Evolutionary conservation across 2,113 vertebrate species (phyloP).

Genomic region (Ophthalmolycus amberensis): DNA sequence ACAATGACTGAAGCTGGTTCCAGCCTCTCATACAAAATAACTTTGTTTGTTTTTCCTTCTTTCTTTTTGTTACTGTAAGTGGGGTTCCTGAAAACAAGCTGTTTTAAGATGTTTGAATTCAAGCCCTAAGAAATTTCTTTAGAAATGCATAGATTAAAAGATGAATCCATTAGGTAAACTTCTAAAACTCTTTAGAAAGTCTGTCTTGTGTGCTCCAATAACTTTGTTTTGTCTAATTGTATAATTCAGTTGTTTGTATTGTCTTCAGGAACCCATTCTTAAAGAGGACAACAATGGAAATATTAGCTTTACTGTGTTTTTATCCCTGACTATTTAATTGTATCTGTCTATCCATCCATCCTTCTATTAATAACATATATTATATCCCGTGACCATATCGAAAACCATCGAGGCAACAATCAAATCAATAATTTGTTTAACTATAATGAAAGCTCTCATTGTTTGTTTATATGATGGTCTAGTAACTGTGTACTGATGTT

Average conservation of each 20-base stretch:
- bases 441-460: background rate
- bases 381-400: background rate
- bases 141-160: background rate
- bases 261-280: background rate
- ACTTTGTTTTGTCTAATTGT: background rate
- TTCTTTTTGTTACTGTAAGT: background rate
- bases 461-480: background rate
- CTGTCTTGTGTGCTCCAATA: background rate
- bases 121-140: background rate
- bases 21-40: background rate
- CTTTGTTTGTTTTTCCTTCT: no score
- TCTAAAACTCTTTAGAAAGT: background rate
- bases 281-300: background rate
- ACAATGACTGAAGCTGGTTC: background rate
- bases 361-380: background rate
- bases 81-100: background rate
- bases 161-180: background rate
- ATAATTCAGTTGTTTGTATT: background rate
- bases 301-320: background rate
- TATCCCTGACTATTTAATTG: background rate
- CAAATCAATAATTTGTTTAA: background rate
- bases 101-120: background rate
- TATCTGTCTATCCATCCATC: background rate
- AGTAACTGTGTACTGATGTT: background rate
- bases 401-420: background rate